phyloP scores from a whole-genome alignment of 2,113 vertebrate species.

The Heterotilapia buettikoferi region DNA sequence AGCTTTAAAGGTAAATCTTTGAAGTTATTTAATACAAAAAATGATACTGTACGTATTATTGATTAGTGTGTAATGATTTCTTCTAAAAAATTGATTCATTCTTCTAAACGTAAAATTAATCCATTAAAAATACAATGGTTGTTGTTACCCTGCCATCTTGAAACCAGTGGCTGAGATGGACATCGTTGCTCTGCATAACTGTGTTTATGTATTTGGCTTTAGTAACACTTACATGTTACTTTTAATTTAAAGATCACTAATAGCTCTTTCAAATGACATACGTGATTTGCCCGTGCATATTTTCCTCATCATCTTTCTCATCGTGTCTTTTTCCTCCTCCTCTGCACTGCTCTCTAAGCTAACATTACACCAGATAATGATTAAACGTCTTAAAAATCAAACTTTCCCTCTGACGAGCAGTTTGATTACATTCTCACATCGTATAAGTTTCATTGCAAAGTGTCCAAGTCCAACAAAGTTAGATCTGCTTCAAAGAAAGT shows the following conservation, averaged over 20 bases:
- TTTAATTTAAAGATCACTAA: neutral
- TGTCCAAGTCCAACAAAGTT: neutral
- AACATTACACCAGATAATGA: neutral
- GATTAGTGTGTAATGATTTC: neutral
- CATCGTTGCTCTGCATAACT: neutral
- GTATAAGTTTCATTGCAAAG: neutral
- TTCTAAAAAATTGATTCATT: neutral
- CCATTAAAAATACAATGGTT: neutral
- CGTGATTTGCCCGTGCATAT: neutral
- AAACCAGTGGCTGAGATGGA: neutral
- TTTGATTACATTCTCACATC: neutral
- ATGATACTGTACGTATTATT: rapidly evolving
- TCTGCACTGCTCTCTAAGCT: neutral
- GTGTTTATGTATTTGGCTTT: neutral
- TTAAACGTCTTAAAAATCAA: neutral
- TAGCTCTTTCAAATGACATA: neutral
- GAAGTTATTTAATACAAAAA: neutral
- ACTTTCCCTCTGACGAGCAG: neutral
- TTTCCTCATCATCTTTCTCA: neutral
- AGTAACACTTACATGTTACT: neutral
- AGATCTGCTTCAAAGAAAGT: neutral
- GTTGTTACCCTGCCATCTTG: neutral
- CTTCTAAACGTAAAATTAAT: neutral
- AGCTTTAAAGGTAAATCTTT: neutral
- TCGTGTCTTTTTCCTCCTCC: neutral